Evolutionary conservation across 1,140 invertebrate species (phyloP).

Genomic region (Psilanteris sp.): DNA sequence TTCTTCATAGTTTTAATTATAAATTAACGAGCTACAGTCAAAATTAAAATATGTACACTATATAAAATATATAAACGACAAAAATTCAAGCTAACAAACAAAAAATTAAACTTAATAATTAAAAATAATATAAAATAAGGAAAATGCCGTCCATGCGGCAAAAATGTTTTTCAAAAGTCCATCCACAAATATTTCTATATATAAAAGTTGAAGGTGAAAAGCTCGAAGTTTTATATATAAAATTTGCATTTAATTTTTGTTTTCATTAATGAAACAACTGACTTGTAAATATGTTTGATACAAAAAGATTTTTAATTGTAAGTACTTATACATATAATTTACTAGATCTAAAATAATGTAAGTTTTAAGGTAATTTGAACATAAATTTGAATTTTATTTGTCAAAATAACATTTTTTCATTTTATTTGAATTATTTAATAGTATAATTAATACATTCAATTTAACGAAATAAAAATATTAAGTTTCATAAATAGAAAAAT

Average conservation of each 20-base stretch:
- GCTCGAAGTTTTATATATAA: conserved; percentile 12
- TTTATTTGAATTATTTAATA: too few species aligned
- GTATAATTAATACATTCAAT: too few species aligned
- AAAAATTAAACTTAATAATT: background rate
- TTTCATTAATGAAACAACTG: conserved; percentile 1
- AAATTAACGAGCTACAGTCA: conserved; percentile 28
- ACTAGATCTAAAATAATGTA: too few species aligned
- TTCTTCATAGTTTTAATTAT: conserved; percentile 19
- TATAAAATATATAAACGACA: too few species aligned
- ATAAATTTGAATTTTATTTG: too few species aligned
- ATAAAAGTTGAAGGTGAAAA: conserved; percentile 15
- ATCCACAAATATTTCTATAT: conserved; percentile 23
- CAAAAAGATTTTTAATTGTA: conserved; percentile 28
- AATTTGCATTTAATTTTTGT: conserved; percentile 21
- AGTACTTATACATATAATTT: conserved; percentile 37
- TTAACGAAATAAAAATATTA: too few species aligned
- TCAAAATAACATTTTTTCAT: conserved; percentile 1
- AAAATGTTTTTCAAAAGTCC: conserved; percentile 5
- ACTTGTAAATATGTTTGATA: conserved; percentile 42
- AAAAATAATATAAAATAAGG: background rate
- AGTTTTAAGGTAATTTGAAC: background rate
- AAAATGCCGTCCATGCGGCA: conserved; percentile 27
- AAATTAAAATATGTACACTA: conserved; percentile 14
- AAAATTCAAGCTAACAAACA: too few species aligned
- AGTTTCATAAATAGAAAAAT: too few species aligned